Evolutionary conservation across 2,888 invertebrate genomes (phyloP), one percentile per base, ranked within the genome.

Genomic region (Habroteleia sp.): DNA sequence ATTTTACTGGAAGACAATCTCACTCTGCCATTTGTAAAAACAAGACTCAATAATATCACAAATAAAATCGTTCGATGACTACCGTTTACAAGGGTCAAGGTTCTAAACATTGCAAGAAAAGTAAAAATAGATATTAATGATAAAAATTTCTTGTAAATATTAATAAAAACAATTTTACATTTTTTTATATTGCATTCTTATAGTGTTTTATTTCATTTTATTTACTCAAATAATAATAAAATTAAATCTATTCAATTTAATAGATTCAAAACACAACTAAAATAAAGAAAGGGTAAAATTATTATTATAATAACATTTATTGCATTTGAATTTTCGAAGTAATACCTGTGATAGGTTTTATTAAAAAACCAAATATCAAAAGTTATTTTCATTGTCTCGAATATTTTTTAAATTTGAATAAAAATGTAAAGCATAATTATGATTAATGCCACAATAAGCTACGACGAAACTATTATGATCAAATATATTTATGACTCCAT

Each of bases 401-500:
- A 1, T 16, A 16, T 1, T 14, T 46, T 13, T 23, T 13, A 16
- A 11, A 42, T 13, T 27, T 42, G 20, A 0, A 23, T 13, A 48
- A 23, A 23, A 48, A 48, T 33, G 3, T 5, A 1, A 27, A 35
- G 6, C 16, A 6, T 48, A 33, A 48, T 35, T 48, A 48, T 48
- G 33, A 48, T 48, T 48, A 20, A 48, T 48, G 13, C 1, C 3
- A 13, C 33, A 20, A 48, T 48, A 11, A 17, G 46, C 4, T n/a
- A 20, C 48, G 39, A 20, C 20, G 39, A 39, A 39, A 39, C 20
- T 39, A 41, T 29, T 31, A 31, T 20, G 41, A 41, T 17, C 11
- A 41, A 56, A 41, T 44, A 44, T 39, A 44, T 44, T 33, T 39
- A 44, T 25, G 37, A 20, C 33, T 44, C 37, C 42, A 44, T 42